Percentiles rank a stretch among this genome's conserved stretches.
Evolutionary conservation across 2,797 vertebrate species (phyloP).

Genomic region (Novumbra hubbsi): DNA sequence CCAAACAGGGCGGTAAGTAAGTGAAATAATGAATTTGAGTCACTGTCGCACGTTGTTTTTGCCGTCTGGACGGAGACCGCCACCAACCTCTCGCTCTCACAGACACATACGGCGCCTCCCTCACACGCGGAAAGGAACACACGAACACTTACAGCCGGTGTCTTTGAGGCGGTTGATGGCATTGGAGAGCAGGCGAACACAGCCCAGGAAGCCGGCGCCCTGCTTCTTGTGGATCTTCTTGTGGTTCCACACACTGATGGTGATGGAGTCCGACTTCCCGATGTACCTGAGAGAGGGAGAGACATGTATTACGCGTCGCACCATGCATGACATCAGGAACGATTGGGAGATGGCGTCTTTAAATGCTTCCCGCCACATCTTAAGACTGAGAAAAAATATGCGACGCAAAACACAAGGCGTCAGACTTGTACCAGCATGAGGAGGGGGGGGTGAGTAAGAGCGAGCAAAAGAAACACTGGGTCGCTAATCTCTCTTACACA

Average conservation of each 20-base stretch:
- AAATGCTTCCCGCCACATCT: too few species aligned
- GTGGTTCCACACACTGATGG: conserved; percentile 87
- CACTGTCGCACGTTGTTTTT: conserved; percentile 3
- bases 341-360: not conserved
- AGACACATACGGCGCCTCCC: not conserved
- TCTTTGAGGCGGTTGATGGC: conserved; percentile 86
- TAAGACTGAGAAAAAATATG: conserved; percentile 3
- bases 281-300: conserved; percentile 63
- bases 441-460: not conserved
- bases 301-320: not conserved
- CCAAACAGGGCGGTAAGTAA: not conserved
- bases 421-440: not conserved
- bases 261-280: conserved; percentile 84
- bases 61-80: not conserved
- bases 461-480: not conserved
- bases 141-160: conserved; percentile 80
- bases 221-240: conserved; percentile 90
- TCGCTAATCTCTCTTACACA: too few species aligned
- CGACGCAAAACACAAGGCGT: not conserved
- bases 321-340: not conserved
- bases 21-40: not conserved
- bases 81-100: not conserved
- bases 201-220: conserved; percentile 84
- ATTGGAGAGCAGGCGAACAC: conserved; percentile 83
- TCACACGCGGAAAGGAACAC: not conserved